A percentile compares a stretch with the other conserved stretches of the same genome.
These are phyloP conservation scores for Drosophila macrospina DNA, from an alignment of 2,888 invertebrate genomes.

Conservation along the genomic window DNA sequence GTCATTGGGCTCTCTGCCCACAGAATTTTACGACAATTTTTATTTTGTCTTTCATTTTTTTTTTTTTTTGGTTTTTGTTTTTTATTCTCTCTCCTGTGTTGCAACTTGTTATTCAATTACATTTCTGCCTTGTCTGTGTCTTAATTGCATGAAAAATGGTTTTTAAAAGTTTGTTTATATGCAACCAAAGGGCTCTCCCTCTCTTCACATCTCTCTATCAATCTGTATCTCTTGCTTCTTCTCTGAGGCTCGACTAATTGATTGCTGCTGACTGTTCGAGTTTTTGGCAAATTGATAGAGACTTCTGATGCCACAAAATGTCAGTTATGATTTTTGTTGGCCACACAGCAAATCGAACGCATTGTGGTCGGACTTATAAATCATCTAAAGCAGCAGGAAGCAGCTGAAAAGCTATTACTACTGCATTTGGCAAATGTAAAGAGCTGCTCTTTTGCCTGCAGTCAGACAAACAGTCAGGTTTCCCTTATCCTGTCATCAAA, in stretches of 20 bases:
- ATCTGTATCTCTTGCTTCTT: not conserved
- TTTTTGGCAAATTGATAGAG: conserved; percentile 14
- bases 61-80: not conserved
- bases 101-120: conserved; percentile 77
- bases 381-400: not conserved
- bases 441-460: conserved; percentile 7
- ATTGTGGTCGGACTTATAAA: not conserved
- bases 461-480: conserved; percentile 43
- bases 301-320: conserved; percentile 14
- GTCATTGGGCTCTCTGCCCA: conserved; percentile 26
- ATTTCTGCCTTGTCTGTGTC: conserved; percentile 52
- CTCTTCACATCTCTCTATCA: not conserved
- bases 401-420: not conserved
- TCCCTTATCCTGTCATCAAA: conserved; percentile 45
- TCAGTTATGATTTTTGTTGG: conserved; percentile 12
- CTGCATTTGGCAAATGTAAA: not conserved
- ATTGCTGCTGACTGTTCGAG: conserved; percentile 38
- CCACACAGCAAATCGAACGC: conserved; percentile 3
- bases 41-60: conserved; percentile 6
- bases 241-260: conserved; percentile 48
- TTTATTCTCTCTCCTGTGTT: too few relatives aligned
- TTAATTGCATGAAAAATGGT: conserved; percentile 74
- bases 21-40: conserved; percentile 67
- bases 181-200: not conserved
- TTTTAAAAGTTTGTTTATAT: conserved; percentile 47